These are phyloP conservation scores for Spea multiplicata DNA, from an alignment of 2,113 vertebrate genomes.

Conservation along the genomic window DNA sequence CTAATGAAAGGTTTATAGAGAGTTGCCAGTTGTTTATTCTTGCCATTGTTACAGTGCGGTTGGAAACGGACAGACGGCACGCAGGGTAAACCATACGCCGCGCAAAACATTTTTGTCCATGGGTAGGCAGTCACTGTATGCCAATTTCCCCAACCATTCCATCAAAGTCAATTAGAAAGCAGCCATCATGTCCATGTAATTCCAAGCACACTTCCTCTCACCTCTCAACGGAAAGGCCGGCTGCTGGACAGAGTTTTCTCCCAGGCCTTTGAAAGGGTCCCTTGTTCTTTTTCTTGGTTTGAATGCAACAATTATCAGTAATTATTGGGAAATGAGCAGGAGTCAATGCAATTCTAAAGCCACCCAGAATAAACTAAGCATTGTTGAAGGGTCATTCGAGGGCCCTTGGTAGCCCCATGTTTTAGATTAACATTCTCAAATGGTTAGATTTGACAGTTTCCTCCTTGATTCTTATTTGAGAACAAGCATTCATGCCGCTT, in stretches of 20 bases:
- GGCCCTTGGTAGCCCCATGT: conserved; percentile 47
- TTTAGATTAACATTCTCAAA: conserved; percentile 61
- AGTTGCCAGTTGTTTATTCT: conserved; percentile 54
- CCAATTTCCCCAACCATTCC: conserved; percentile 52
- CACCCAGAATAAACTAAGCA: conserved; percentile 66
- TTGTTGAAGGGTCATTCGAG: conserved; percentile 55
- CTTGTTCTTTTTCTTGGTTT: conserved; percentile 64
- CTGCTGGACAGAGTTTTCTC: conserved; percentile 64
- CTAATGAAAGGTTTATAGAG: conserved; percentile 54
- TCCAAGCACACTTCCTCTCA: conserved; percentile 65
- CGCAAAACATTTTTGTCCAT: conserved; percentile 48
- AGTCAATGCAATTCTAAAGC: conserved; percentile 66
- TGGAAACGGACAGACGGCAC: conserved; percentile 56
- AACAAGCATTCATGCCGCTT: conserved; percentile 48
- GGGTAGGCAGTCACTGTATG: conserved; percentile 42
- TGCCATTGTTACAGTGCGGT: conserved; percentile 57
- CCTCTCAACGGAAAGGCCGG: conserved; percentile 65
- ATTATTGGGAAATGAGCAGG: conserved; percentile 70
- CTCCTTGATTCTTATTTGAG: conserved; percentile 49
- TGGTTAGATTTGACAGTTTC: conserved; percentile 65
- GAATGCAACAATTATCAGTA: conserved; percentile 68
- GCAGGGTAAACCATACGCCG: conserved; percentile 46
- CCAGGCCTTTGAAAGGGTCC: conserved; percentile 60
- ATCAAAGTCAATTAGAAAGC: conserved; percentile 61
- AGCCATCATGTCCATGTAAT: conserved; percentile 57